Base-by-base conservation (phyloP, 2,113 vertebrate genomes). In the Cyprinodon tularosa region DNA sequence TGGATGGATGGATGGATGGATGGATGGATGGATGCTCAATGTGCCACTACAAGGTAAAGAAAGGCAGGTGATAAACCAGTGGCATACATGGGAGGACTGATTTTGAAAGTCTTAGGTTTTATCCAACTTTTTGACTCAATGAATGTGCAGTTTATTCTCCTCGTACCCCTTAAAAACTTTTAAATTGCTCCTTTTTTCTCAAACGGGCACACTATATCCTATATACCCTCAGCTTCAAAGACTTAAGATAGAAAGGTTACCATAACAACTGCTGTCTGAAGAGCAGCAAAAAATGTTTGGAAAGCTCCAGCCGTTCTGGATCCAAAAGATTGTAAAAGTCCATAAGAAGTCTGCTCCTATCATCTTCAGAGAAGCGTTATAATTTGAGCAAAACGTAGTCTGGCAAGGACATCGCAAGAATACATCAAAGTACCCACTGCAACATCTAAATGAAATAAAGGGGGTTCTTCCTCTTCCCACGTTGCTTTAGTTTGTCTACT, bases 81-180 rank as follows among this genome's bases (percentile, higher is more conserved):
- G 22, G 62, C 38, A 57, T 40, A 62, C 62, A 66, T 38, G 68
- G 77, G n/a, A 62, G 79, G 10, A 62, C 22, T n/a, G 63, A 81
- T 75, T 67, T 74, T 85, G 80, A 20, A 44, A 66, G 40, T 64
- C 29, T n/a, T 61, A 80, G 42, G 29, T 74, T 83, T 63, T 38
- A 87, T 86, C 78, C 84, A 79, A 90, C 83, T 81, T 88, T 82
- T 78, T 68, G 37, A 83, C 22, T 20, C 62, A 77, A 91, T 82
- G 82, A 82, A 81, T 11, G 67, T 47, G 69, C 15, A 38, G 66
- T 71, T 67, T 78, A 39, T 61, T 11, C 42, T 12, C 36, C 22
- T 4, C 37, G 1, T 20, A 37, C 4, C 2, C 15, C 22, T 36
- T 42, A 68, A 68, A 76, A 77, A 66, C 59, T 20, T 84, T 85